Percentiles rank a stretch among this genome's conserved stretches.
Evolutionary conservation across 1,140 invertebrate species (phyloP).

Genomic region (Ruditapes philippinarum): DNA sequence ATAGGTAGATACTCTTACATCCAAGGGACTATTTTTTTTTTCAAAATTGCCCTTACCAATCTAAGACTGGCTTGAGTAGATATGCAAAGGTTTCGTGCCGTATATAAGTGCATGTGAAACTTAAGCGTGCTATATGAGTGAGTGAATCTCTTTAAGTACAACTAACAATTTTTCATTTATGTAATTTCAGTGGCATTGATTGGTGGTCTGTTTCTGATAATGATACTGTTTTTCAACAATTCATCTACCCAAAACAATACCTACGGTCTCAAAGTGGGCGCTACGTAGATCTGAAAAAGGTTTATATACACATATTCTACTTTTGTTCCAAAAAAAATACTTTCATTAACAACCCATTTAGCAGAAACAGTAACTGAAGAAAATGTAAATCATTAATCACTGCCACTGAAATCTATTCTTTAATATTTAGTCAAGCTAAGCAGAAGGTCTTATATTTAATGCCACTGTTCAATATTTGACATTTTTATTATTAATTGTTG

Average conservation of each 20-base stretch:
- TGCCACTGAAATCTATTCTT: slow-evolving; percentile 52
- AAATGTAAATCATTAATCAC: slow-evolving; percentile 6
- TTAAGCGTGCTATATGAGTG: no score
- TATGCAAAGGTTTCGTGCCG: background rate
- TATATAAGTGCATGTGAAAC: no score
- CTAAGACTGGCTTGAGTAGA: background rate
- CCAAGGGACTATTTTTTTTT: slow-evolving; percentile 8
- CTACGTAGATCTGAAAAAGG: slow-evolving; percentile 27
- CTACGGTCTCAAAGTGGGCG: background rate
- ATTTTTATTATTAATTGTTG: background rate
- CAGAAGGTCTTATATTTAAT: slow-evolving; percentile 22
- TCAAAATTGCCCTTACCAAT: background rate
- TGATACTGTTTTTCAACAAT: slow-evolving; percentile 16
- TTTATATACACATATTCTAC: slow-evolving; percentile 8
- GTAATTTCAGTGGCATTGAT: slow-evolving; percentile 63
- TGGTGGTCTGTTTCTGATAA: slow-evolving; percentile 43
- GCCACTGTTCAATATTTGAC: slow-evolving; percentile 47
- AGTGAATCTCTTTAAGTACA: no score
- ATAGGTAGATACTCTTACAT: slow-evolving; percentile 17
- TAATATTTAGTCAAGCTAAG: background rate
- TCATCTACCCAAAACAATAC: slow-evolving; percentile 41
- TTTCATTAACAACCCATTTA: background rate
- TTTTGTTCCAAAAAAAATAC: no score
- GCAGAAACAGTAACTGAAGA: background rate
- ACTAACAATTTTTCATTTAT: slow-evolving; percentile 41